Percentiles rank a stretch among this genome's conserved stretches.
Conservation (phyloP, 2,113 vertebrate species). For the Athene cunicularia region DNA sequence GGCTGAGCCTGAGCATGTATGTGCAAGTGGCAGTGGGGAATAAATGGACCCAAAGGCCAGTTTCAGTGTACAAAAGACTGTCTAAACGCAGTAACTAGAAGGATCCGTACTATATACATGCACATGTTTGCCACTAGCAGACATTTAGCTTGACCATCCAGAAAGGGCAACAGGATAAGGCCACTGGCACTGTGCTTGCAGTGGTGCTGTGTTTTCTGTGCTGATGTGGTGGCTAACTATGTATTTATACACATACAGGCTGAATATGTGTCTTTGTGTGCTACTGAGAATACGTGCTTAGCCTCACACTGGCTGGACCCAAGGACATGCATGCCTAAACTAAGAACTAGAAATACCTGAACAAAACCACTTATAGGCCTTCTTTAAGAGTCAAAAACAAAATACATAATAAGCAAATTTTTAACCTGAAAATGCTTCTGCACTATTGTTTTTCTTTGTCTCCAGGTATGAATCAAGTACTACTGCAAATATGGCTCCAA, state of each 20-base stretch:
- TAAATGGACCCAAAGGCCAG: accelerated
- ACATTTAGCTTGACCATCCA: not conserved
- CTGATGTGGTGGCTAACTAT: not conserved
- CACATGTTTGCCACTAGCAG: not conserved
- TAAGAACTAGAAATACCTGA: not conserved
- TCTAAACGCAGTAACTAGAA: not conserved
- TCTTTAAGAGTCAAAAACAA: not conserved
- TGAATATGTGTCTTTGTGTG: not conserved
- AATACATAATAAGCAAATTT: not conserved
- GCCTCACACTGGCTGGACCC: not conserved
- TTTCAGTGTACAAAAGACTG: accelerated
- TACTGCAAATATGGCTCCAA: not conserved
- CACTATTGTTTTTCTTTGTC: not conserved
- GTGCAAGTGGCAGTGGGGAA: not conserved
- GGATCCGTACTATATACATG: accelerated
- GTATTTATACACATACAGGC: accelerated
- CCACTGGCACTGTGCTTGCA: accelerated
- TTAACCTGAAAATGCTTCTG: not conserved
- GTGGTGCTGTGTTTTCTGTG: not conserved
- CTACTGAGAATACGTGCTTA: not conserved
- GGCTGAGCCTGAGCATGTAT: accelerated
- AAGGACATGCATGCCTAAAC: not conserved
- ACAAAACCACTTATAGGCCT: not conserved
- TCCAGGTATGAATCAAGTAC: not conserved
- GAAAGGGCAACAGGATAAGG: not conserved